Conservation (phyloP, 1,140 invertebrate species). For the Heliconius himera region DNA sequence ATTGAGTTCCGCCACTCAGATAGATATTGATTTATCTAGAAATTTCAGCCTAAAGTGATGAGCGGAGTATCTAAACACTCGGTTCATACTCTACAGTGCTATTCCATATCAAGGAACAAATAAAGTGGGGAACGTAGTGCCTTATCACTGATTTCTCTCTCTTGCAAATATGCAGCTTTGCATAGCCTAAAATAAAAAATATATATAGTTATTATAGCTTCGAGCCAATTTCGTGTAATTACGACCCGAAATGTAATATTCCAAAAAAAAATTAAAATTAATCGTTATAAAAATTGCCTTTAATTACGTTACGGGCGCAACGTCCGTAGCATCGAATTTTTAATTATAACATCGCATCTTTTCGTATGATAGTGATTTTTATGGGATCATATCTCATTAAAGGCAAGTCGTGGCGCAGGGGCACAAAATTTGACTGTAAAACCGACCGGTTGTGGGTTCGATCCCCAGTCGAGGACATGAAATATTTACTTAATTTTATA, state of each 20-base stretch:
- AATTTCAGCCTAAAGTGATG: too few species aligned
- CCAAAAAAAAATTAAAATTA: not conserved
- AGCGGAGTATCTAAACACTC: too few species aligned
- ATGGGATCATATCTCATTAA: not conserved
- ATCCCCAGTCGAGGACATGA: too few species aligned
- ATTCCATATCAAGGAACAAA: too few species aligned
- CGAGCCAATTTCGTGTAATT: not conserved
- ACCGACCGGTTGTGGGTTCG: too few species aligned
- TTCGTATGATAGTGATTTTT: not conserved
- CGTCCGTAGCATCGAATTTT: not conserved
- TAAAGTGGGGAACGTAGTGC: not conserved
- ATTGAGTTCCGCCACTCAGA: too few species aligned
- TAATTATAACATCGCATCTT: not conserved
- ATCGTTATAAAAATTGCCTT: constrained; percentile 8
- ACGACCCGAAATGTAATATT: not conserved
- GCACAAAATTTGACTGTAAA: too few species aligned
- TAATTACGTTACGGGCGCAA: constrained; percentile 7
- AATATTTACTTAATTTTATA: too few species aligned
- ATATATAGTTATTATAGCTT: not conserved
- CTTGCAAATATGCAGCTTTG: not conserved
- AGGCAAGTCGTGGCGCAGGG: too few species aligned
- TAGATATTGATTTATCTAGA: too few species aligned
- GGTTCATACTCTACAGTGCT: too few species aligned
- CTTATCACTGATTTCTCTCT: not conserved
- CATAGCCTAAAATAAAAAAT: not conserved